Evolutionary conservation across 2,113 vertebrate species (phyloP), one percentile per base, ranked within the genome.

Genomic region (Phoxinus phoxinus): DNA sequence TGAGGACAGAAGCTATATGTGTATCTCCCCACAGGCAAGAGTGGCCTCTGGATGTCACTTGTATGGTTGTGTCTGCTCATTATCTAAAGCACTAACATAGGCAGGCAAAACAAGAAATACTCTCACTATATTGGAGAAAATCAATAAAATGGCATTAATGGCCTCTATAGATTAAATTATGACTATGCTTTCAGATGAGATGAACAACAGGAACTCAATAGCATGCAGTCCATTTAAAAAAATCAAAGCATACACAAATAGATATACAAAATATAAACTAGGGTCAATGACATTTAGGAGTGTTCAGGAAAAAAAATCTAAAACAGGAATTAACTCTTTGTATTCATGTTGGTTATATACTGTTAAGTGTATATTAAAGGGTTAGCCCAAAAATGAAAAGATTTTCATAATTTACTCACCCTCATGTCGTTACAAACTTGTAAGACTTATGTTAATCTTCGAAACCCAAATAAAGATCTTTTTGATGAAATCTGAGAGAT

Each of bases 1-100:
- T 91, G 89, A 90, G 90, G 90, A 88, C 87, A 91, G 69, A 90
- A 93, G 90, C 89, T 91, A 90, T 91, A 90, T 85, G 86, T 90
- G 67, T 87, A 82, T 88, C 86, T 89, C 87, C 87, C 91, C 86
- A 80, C 86, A 90, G 91, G 89, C 56, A 46, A 84, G 53, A 83
- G 51, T 90, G 87, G 87, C 92, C 91, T 91, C 85, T 77, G 84
- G 75, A 88, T 72, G 65, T 82, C 88, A 87, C 67, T 82, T 71
- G n/a, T 82, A 65, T 56, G 51, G 51, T 53, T 81, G 65, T 77
- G 65, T 87, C 73, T 86, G 69, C 75, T 84, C 78, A 82, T 74
- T 85, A 69, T 71, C 81, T 75, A 83, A 81, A 73, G 81, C 83
- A 83, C 74, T 86, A 56, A 81, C 71, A 79, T 85, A 81, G 73